Conservation (phyloP, 2,888 invertebrate species). For the Agrypnus murinus region DNA sequence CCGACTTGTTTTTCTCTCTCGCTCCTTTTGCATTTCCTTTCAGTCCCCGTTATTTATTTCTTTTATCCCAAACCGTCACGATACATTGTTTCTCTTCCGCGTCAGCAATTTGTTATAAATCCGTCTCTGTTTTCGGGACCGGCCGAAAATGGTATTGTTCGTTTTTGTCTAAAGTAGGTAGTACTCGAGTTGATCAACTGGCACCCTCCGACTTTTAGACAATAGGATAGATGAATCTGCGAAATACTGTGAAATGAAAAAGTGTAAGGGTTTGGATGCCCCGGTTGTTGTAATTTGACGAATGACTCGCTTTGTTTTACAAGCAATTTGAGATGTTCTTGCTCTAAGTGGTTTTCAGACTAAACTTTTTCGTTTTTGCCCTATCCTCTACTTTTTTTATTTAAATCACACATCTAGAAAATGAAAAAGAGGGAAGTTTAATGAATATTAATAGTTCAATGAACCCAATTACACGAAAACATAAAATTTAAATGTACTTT, state of each 20-base stretch:
- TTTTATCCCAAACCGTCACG: background rate
- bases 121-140: conserved; percentile 24
- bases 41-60: background rate
- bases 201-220: conserved; percentile 43
- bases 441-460: conserved; percentile 12
- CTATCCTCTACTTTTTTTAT: conserved; percentile 4
- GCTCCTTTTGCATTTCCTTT: background rate
- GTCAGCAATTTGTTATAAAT: conserved; percentile 27
- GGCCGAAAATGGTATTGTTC: conserved; percentile 20
- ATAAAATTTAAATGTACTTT: conserved; percentile 1
- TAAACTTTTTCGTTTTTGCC: background rate
- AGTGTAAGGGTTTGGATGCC: conserved; percentile 25
- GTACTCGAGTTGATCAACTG: conserved; percentile 45
- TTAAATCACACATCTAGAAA: background rate
- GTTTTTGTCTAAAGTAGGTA: conserved; percentile 41
- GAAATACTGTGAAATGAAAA: conserved; percentile 33
- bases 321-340: conserved; percentile 39
- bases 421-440: background rate
- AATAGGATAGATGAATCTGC: conserved; percentile 43
- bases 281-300: conserved; percentile 36
- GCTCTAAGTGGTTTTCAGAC: conserved; percentile 29
- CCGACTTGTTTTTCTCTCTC: background rate
- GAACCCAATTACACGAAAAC: background rate
- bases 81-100: conserved; percentile 10
- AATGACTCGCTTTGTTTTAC: conserved; percentile 40